Evolutionary conservation across 2,113 vertebrate species (phyloP).

Genomic region (Dicaeum eximium): DNA sequence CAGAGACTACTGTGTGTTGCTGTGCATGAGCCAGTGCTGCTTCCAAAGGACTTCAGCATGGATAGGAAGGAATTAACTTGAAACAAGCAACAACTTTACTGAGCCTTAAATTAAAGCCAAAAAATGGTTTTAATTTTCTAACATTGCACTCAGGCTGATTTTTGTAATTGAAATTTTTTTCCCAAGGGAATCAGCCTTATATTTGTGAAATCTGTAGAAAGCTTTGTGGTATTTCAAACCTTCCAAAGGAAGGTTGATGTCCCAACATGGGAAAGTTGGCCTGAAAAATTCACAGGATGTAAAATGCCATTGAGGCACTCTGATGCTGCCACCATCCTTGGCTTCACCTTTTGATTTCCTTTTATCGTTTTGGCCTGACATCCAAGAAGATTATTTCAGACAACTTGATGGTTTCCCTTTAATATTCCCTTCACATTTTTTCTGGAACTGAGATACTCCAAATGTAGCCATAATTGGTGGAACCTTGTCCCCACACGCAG

Average conservation of each 20-base stretch:
- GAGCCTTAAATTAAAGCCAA: conserved; percentile 63
- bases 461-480: neutral
- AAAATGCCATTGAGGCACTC: neutral
- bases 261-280: neutral
- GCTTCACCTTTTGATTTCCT: neutral
- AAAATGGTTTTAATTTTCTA: neutral
- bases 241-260: neutral
- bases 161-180: neutral
- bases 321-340: neutral
- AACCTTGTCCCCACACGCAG: neutral
- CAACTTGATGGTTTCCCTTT: neutral
- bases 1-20: accelerated
- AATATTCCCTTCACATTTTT: accelerated
- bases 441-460: neutral
- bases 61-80: conserved; percentile 21
- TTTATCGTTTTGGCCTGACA: neutral
- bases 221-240: neutral
- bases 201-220: neutral
- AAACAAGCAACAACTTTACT: conserved; percentile 38
- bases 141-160: neutral
- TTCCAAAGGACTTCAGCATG: neutral
- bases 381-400: neutral
- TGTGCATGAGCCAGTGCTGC: neutral
- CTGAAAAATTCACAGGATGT: neutral
- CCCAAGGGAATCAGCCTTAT: neutral